Evolutionary conservation across 2,888 invertebrate species (phyloP), one percentile per base, ranked within the genome.

Genomic region (Pollenia labialis): DNA sequence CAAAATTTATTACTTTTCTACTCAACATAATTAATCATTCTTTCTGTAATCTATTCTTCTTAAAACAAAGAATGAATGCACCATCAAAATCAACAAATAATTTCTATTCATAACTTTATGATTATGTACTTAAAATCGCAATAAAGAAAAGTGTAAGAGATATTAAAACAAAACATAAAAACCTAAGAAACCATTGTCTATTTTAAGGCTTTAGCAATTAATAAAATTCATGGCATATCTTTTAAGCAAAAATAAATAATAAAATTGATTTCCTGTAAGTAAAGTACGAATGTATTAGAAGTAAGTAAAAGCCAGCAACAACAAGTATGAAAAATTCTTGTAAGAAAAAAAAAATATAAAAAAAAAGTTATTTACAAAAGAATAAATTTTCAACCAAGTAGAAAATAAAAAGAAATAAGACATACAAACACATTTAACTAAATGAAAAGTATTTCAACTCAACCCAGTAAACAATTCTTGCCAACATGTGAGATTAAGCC

Each of bases 151-250:
- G 4, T 3, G 18, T 7, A 40, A 56, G 14, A 18, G n/a, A 18
- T 9, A 69, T 9, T 14, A 46, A 54, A 9, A 62, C 4, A 40
- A 18, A 4, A 48, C 16, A 12, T 9, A 9, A 23, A 60, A 68
- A 50, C 11, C 18, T 18, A 58, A 40, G 52, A 77, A 76, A n/a
- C 40, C 56, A 52, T 81, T 75, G 80, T 46, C 32, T 76, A 60
- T 50, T 64, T 81, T 76, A 54, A 81, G 46, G 81, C 77, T 72
- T 77, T 44, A 56, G 23, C 68, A 83, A 83, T 77, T 77, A 83
- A 82, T 64, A 62, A 58, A 77, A 71, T 68, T 75, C 32, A 75
- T 46, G 10, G 60, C 74, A 75, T 75, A 81, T 64, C 48, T 66
- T 32, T 46, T 64, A 40, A n/a, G 44, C 4, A 68, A 68, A 64